Percentiles rank a stretch among this genome's conserved stretches.
phyloP scores from a whole-genome alignment of 2,797 vertebrate genomes.

The Mus spretus region DNA sequence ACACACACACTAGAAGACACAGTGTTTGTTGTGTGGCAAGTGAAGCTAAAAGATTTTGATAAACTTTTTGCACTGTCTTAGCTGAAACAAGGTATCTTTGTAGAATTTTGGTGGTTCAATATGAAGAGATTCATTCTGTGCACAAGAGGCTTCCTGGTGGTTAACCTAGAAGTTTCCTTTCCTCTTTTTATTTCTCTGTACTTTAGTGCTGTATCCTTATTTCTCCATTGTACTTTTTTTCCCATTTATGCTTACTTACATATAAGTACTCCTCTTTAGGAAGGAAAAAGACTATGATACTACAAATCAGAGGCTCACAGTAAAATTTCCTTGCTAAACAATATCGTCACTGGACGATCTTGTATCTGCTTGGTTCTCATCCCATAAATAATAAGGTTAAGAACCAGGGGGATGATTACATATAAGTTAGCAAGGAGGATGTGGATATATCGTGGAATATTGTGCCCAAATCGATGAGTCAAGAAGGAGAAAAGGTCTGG shows the following conservation, averaged over 20 bases:
- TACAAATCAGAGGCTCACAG: not conserved
- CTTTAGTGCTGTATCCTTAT: not conserved
- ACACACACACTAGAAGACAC: not conserved
- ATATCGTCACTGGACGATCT: not conserved
- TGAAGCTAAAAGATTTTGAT: not conserved
- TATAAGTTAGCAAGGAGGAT: constrained; percentile 47
- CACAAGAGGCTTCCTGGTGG: not conserved
- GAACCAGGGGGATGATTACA: constrained; percentile 62
- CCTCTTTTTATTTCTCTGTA: not conserved
- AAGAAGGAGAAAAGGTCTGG: constrained; percentile 75
- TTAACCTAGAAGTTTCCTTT: not conserved
- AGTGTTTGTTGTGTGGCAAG: not conserved
- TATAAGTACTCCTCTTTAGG: not conserved
- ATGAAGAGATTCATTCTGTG: not conserved
- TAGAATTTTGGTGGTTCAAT: not conserved
- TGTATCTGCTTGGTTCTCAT: constrained; percentile 82
- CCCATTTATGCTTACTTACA: not conserved
- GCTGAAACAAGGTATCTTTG: not conserved
- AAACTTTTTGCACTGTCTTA: not conserved
- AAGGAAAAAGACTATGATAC: not conserved
- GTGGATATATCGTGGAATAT: constrained; percentile 65
- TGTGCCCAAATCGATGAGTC: constrained; percentile 63
- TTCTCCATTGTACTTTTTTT: not conserved
- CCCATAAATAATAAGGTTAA: constrained; percentile 87
- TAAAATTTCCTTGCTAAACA: constrained; percentile 55